These are phyloP conservation scores for Octomys mimax DNA, from an alignment of 2,797 vertebrate species.

Conservation along the genomic window DNA sequence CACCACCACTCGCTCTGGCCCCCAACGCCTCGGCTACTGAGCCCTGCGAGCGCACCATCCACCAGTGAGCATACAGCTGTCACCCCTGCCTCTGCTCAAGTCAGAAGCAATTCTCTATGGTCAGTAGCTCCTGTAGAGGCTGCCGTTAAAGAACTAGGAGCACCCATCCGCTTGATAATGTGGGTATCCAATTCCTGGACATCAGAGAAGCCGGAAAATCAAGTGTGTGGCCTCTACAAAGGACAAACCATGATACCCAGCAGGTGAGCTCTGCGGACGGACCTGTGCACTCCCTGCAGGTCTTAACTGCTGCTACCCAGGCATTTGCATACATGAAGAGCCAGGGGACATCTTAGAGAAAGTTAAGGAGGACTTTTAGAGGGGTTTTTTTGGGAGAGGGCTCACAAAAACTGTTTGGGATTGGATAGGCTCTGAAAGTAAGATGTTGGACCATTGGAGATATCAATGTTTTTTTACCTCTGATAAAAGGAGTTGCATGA, in stretches of 20 bases:
- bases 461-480: constrained; percentile 10
- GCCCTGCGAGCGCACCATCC: not conserved
- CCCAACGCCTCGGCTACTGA: not conserved
- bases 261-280: not conserved
- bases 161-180: not conserved
- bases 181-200: not conserved
- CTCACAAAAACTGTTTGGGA: not conserved
- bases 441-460: not conserved
- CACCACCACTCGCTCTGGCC: too few relatives aligned
- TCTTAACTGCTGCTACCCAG: not conserved
- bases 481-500: not conserved
- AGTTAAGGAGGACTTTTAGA: not conserved
- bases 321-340: not conserved
- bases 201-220: not conserved
- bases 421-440: not conserved
- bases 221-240: not conserved
- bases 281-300: not conserved
- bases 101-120: not conserved
- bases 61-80: too few relatives aligned
- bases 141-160: not conserved
- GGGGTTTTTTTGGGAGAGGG: not conserved
- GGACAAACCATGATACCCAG: not conserved
- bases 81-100: not conserved
- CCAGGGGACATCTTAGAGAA: not conserved
- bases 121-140: not conserved